Evolutionary conservation across 2,888 invertebrate species (phyloP), one percentile per base, ranked within the genome.

Genomic region (Polia nebulosa): DNA sequence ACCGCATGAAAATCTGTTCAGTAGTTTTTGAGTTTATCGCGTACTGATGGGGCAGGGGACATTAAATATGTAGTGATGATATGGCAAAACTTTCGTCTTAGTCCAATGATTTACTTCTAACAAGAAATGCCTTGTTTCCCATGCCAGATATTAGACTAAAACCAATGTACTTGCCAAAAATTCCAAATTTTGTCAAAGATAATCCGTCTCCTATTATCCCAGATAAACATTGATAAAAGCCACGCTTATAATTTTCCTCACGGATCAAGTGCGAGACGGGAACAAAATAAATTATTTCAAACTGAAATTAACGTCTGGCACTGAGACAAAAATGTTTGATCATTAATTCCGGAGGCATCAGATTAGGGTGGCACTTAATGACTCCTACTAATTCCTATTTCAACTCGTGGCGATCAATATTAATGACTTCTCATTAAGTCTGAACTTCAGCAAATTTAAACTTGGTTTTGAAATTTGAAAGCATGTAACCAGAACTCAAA

Each of bases 201-300:
- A 51, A n/a, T 29, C 51, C n/a, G 29, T 9, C n/a, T 72, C 15
- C 9, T 34, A 51, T 72, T 41, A 49, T 49, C n/a, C 7, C 9
- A 36, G 9, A 49, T n/a, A 59, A 69, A 60, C 27, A 69, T 27
- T 29, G 22, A 44, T 72, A 29, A 69, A 44, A 44, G 20, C 29
- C 22, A 13, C 25, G 20, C 17, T 52, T 36, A 15, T 47, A 39
- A 73, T 73, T 73, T 53, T 39, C 20, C 32, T 53, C 70, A 47
- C 39, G 32, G 20, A 62, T 52, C 63, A 44, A 72, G 29, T 56
- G 47, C 36, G 20, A 34, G 52, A 57, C 32, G 66, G 29, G 56
- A 39, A n/a, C 51, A 52, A 74, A 52, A 74, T 52, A 65, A 64
- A 72, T 72, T 64, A 74, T 56, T 57, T 25, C 51, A 27, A 72